These are phyloP conservation scores for Neuroterus valhalla DNA, from an alignment of 1,140 invertebrate genomes.

Conservation along the genomic window DNA sequence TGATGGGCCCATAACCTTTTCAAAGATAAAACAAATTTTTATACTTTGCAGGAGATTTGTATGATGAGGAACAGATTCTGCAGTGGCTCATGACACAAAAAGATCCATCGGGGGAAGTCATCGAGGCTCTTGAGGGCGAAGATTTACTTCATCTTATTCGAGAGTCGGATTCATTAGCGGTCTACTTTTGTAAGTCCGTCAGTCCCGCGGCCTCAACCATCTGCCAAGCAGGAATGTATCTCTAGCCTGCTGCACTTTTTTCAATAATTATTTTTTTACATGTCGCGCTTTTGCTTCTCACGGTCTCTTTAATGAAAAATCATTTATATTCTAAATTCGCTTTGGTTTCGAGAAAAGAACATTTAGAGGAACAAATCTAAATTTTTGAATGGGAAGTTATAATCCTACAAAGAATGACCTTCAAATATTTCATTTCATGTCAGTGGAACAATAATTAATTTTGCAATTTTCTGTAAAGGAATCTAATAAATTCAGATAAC, in stretches of 20 bases:
- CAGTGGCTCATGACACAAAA: conserved; percentile 94
- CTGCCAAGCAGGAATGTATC: conserved; percentile 56
- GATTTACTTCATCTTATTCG: conserved; percentile 87
- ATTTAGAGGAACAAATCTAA: no score
- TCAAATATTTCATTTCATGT: no score
- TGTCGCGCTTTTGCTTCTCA: conserved; percentile 19
- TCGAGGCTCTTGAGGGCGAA: conserved; percentile 91
- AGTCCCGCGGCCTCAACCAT: conserved; percentile 46
- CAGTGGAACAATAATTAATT: no score
- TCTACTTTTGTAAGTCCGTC: conserved; percentile 92
- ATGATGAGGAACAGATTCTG: conserved; percentile 91
- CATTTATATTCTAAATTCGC: neutral
- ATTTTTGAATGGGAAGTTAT: no score
- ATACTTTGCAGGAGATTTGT: conserved; percentile 83
- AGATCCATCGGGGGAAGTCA: conserved; percentile 91
- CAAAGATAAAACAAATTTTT: conserved; percentile 6
- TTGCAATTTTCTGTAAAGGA: no score
- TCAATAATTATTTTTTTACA: conserved; percentile 1
- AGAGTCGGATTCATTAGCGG: conserved; percentile 88
- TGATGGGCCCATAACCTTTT: neutral
- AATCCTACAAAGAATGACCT: no score
- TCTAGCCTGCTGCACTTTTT: conserved; percentile 50
- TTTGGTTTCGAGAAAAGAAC: no score
- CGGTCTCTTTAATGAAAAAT: conserved; percentile 5
- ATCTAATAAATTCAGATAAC: no score